Percentiles rank a stretch among this genome's conserved stretches.
Conservation (phyloP, 2,888 invertebrate species). For the Papilio gigon region DNA sequence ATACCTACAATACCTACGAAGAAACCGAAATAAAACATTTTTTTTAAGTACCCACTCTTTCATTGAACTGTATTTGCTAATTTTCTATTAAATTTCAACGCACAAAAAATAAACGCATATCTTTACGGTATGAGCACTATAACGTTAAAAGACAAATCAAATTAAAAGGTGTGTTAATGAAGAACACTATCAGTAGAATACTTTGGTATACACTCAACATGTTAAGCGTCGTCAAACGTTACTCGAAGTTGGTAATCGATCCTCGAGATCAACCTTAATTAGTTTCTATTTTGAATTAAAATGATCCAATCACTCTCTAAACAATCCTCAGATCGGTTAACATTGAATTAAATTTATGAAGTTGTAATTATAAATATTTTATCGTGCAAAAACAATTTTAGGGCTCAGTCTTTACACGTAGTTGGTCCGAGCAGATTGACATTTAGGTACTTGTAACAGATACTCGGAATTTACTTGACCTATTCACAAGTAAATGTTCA, state of each 20-base stretch:
- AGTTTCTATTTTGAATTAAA: too few species aligned
- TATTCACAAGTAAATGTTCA: constrained; percentile 18
- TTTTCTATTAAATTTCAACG: background rate
- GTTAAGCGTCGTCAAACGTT: too few species aligned
- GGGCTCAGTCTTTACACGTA: background rate
- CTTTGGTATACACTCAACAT: too few species aligned
- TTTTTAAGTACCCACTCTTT: background rate
- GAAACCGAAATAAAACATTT: constrained; percentile 4
- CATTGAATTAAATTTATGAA: too few species aligned
- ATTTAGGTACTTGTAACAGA: constrained; percentile 20
- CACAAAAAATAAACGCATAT: background rate
- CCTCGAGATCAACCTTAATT: background rate
- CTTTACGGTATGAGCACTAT: too few species aligned
- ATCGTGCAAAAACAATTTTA: background rate
- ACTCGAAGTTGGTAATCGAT: background rate
- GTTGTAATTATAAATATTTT: too few species aligned
- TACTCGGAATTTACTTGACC: constrained; percentile 27
- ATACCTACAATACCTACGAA: constrained; percentile 10
- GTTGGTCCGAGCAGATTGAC: background rate
- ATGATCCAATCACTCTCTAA: too few species aligned
- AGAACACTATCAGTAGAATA: too few species aligned
- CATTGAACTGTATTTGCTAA: background rate
- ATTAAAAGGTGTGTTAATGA: too few species aligned
- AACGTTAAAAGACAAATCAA: too few species aligned
- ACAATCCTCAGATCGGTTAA: too few species aligned